A percentile compares a stretch with the other conserved stretches of the same genome.
phyloP scores from a whole-genome alignment of 2,113 vertebrate genomes.

The Nothobranchius kuhntae region DNA sequence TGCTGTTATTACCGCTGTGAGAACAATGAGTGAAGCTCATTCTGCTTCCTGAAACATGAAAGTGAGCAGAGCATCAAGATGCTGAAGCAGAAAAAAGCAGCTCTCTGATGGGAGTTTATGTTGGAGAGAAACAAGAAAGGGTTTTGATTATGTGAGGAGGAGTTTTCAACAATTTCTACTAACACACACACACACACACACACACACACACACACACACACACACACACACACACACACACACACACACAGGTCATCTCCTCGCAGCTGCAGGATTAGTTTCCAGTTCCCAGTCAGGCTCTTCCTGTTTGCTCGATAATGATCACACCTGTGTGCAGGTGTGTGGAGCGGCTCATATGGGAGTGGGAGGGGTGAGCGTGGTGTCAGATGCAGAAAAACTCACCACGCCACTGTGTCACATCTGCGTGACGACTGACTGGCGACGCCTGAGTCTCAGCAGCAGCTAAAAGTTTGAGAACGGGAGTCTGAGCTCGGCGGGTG shows the following conservation, averaged over 20 bases:
- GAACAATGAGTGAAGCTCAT: constrained; percentile 59
- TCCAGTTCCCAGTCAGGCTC: constrained; percentile 75
- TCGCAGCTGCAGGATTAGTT: constrained; percentile 77
- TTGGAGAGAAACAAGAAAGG: constrained; percentile 34
- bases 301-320: constrained; percentile 77
- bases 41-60: constrained; percentile 73
- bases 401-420: constrained; percentile 34
- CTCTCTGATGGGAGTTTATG: constrained; percentile 50
- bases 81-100: constrained; percentile 7
- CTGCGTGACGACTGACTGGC: constrained; percentile 20
- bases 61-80: constrained; percentile 43
- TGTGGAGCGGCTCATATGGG: constrained; percentile 60
- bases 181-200: background rate
- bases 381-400: constrained; percentile 47
- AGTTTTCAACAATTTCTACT: constrained; percentile 61
- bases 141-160: constrained; percentile 53
- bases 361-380: constrained; percentile 44
- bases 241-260: constrained; percentile 48
- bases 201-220: constrained; percentile 13
- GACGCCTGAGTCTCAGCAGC: background rate
- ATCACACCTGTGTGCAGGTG: constrained; percentile 81
- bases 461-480: constrained; percentile 12
- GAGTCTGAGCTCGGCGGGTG: constrained; percentile 16
- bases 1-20: constrained; percentile 58
- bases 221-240: constrained; percentile 42